phyloP scores from a whole-genome alignment of 92 coral and sea anemone genomes.

The Nematostella vectensis region DNA sequence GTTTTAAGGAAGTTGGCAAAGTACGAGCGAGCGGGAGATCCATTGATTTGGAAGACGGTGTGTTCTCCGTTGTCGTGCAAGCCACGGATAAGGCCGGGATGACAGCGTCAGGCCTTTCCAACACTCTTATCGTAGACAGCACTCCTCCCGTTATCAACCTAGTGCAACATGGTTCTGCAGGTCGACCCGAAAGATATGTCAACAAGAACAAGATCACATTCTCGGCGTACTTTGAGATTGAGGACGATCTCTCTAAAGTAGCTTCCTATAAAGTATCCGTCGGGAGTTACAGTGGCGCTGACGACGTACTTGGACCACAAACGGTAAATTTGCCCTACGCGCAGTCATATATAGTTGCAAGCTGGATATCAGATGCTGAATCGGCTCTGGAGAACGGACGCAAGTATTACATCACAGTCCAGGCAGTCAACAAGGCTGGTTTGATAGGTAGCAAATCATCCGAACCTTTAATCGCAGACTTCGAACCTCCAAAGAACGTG shows the following conservation, averaged over 20 bases:
- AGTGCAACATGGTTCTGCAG: constrained; percentile 62
- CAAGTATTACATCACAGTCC: constrained; percentile 67
- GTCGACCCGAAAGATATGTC: constrained; percentile 22
- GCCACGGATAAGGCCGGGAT: constrained; percentile 83
- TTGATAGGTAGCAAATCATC: constrained; percentile 58
- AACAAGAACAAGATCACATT: constrained; percentile 29
- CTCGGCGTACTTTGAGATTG: constrained; percentile 58
- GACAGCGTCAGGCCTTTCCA: constrained; percentile 46
- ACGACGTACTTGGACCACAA: constrained; percentile 49
- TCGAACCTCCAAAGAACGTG: constrained; percentile 60
- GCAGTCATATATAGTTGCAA: constrained; percentile 39
- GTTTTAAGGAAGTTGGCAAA: constrained; percentile 52
- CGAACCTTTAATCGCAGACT: constrained; percentile 62
- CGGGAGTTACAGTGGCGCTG: constrained; percentile 82
- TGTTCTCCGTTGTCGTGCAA: constrained; percentile 76
- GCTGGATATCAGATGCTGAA: constrained; percentile 63
- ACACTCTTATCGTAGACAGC: constrained; percentile 73
- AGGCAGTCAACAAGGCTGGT: constrained; percentile 73
- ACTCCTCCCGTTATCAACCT: constrained; percentile 55
- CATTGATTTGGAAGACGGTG: constrained; percentile 69
- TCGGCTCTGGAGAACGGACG: constrained; percentile 45
- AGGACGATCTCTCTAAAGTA: constrained; percentile 71
- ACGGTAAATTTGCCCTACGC: constrained; percentile 22
- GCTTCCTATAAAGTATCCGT: constrained; percentile 67
- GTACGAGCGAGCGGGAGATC: constrained; percentile 70